Percentiles rank a stretch among this genome's conserved stretches.
Conservation (phyloP, 2,797 vertebrate genomes). For the Ceryle rudis region DNA sequence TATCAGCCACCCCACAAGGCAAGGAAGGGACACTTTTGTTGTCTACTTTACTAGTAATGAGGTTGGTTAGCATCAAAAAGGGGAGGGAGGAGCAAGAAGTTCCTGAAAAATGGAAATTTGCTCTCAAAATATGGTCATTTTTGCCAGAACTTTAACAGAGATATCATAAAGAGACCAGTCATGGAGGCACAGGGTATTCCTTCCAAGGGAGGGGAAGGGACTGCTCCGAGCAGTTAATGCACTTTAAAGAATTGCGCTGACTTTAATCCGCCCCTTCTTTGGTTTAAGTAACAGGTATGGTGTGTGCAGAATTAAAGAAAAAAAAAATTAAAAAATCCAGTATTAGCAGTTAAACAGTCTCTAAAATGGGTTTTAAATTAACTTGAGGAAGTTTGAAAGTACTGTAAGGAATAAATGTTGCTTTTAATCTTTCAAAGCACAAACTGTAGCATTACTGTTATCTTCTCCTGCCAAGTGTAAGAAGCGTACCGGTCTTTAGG, state of each 20-base stretch:
- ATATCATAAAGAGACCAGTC: conserved; percentile 44
- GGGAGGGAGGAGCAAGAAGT: not conserved
- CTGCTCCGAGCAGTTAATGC: conserved; percentile 30
- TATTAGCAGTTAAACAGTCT: conserved; percentile 24
- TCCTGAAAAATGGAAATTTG: conserved; percentile 39
- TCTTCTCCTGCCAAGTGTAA: conserved; percentile 64
- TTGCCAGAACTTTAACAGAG: conserved; percentile 55
- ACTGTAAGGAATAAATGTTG: conserved; percentile 48
- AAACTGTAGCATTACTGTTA: conserved; percentile 52
- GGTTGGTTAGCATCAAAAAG: not conserved
- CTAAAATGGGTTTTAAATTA: conserved; percentile 43
- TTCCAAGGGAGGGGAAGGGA: not conserved
- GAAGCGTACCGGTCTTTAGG: conserved; percentile 27
- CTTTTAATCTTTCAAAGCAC: conserved; percentile 65
- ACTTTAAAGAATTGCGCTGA: conserved; percentile 20
- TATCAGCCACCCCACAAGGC: conserved; percentile 62
- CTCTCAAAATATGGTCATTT: conserved; percentile 33
- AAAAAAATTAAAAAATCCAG: not conserved
- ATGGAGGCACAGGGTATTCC: not conserved
- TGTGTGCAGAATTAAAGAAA: not conserved
- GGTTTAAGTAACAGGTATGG: conserved; percentile 12
- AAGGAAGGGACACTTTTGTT: conserved; percentile 64
- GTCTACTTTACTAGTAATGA: conserved; percentile 24
- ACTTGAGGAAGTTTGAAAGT: conserved; percentile 46
- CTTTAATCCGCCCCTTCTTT: conserved; percentile 37